phyloP scores from a whole-genome alignment of 2,113 vertebrate genomes.

The Macroglossus sobrinus region DNA sequence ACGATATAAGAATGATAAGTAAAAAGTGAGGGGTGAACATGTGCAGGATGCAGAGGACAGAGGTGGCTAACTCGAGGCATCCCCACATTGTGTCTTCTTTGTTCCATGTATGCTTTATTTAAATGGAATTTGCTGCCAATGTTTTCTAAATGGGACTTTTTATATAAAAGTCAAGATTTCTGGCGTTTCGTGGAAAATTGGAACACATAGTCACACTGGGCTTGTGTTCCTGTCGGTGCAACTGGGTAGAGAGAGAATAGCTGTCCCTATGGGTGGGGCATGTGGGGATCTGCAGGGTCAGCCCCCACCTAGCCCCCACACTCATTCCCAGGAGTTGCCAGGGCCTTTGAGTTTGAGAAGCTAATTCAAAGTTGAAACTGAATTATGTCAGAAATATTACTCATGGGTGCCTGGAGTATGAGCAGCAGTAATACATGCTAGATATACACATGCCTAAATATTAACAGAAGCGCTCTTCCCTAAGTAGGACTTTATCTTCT shows the following conservation, averaged over 20 bases:
- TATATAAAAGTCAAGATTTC: background rate
- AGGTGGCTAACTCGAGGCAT: background rate
- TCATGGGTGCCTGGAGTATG: fast-evolving
- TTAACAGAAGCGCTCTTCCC: background rate
- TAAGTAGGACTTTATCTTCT: background rate
- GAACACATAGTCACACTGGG: fast-evolving
- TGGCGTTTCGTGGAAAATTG: background rate
- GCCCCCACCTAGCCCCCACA: fast-evolving
- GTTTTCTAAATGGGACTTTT: background rate
- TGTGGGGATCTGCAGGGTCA: fast-evolving
- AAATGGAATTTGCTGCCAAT: background rate
- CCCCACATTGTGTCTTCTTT: fast-evolving
- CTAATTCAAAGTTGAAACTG: background rate
- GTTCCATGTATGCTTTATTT: background rate
- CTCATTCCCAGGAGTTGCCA: background rate
- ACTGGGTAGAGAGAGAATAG: fast-evolving
- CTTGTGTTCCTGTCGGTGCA: background rate
- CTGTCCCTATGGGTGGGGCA: too few species aligned
- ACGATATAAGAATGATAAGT: fast-evolving
- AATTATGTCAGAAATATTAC: background rate
- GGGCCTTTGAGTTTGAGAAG: background rate
- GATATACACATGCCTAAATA: background rate
- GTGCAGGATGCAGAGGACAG: fast-evolving
- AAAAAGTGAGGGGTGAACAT: fast-evolving
- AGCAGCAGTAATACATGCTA: background rate